Conservation (phyloP, 1,140 invertebrate species). For the Rhagoletis pomonella region DNA sequence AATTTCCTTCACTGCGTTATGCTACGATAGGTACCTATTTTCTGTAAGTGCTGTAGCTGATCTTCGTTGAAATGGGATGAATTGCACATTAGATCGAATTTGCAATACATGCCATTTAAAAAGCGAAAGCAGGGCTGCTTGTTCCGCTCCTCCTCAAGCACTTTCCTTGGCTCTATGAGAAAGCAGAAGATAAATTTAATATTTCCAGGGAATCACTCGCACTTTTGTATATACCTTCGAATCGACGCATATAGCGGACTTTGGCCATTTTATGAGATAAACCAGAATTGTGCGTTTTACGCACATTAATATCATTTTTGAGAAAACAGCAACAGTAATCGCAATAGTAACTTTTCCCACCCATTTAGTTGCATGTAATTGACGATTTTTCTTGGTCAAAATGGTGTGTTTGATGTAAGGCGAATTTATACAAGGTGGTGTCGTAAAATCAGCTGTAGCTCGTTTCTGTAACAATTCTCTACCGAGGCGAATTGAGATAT, state of each 20-base stretch:
- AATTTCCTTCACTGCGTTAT: not conserved
- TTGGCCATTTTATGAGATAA: constrained; percentile 65
- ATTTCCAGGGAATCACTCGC: not conserved
- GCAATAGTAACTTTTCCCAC: constrained; percentile 70
- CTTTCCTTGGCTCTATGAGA: constrained; percentile 62
- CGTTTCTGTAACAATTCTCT: too few relatives aligned
- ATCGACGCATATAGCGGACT: constrained; percentile 62
- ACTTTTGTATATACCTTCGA: constrained; percentile 60
- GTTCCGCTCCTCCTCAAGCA: constrained; percentile 59
- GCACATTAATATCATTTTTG: constrained; percentile 69
- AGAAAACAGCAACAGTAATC: constrained; percentile 70
- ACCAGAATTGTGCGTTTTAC: constrained; percentile 67
- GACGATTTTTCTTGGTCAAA: too few relatives aligned
- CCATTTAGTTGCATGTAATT: constrained; percentile 59
- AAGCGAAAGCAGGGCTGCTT: constrained; percentile 66
- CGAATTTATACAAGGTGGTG: too few relatives aligned
- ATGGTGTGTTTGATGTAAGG: too few relatives aligned
- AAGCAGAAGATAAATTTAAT: constrained; percentile 16
- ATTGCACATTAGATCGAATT: constrained; percentile 66
- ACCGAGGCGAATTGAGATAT: too few relatives aligned
- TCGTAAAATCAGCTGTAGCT: too few relatives aligned
- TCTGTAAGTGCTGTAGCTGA: constrained; percentile 62
- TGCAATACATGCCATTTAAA: constrained; percentile 62
- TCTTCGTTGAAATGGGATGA: constrained; percentile 63
- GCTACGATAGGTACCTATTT: constrained; percentile 56